Percentiles rank a stretch among this genome's conserved stretches.
These are phyloP conservation scores for Coracopsis vasa DNA, from an alignment of 2,113 vertebrate genomes.

Conservation along the genomic window DNA sequence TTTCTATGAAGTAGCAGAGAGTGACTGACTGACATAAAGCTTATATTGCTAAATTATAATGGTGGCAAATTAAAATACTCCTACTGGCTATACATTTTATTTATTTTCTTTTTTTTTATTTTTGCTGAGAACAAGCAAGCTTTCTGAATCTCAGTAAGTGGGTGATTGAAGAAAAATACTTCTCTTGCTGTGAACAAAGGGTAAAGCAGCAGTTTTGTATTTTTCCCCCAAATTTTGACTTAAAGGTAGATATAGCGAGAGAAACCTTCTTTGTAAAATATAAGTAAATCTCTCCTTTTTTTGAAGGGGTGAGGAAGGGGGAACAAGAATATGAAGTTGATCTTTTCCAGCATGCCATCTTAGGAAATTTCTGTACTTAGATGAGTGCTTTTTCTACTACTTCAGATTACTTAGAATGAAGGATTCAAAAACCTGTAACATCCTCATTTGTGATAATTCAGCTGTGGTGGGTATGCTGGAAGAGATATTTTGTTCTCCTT, in stretches of 20 bases:
- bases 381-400: neutral
- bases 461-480: neutral
- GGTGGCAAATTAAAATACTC: neutral
- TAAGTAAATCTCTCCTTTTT: neutral
- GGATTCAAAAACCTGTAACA: neutral
- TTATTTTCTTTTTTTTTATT: neutral
- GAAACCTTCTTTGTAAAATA: neutral
- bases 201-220: neutral
- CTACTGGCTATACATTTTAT: neutral
- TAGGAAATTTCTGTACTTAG: neutral
- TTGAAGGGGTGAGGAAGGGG: neutral
- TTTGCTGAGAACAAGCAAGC: neutral
- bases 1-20: neutral
- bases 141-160: neutral
- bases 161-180: neutral
- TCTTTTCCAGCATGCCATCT: neutral
- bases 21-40: neutral
- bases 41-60: neutral
- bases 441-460: neutral
- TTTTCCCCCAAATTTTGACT: neutral
- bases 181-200: neutral
- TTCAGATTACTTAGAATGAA: neutral
- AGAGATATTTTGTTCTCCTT: neutral
- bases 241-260: neutral
- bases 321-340: neutral